Evolutionary conservation across 2,113 vertebrate species (phyloP).

Genomic region (Pollimyrus isidori): DNA sequence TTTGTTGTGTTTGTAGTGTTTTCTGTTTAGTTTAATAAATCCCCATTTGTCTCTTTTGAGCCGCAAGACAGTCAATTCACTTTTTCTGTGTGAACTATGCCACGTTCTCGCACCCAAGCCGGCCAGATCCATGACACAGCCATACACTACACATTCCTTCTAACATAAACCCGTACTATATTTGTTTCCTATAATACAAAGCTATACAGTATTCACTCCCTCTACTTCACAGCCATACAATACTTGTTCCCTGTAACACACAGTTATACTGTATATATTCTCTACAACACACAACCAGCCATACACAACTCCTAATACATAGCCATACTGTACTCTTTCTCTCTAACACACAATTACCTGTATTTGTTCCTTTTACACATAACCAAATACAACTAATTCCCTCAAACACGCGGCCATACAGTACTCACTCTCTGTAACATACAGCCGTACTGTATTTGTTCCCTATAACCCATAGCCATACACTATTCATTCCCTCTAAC

Average conservation of each 20-base stretch:
- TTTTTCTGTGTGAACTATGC: no score
- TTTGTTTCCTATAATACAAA: background rate
- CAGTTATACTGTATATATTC: no score
- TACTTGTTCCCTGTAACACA: background rate
- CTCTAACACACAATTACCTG: background rate
- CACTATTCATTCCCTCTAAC: background rate
- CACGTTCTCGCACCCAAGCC: no score
- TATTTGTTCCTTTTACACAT: no score
- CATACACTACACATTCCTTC: background rate
- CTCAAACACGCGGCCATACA: no score
- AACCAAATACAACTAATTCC: background rate
- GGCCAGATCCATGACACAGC: background rate
- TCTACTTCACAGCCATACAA: background rate
- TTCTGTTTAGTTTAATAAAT: no score
- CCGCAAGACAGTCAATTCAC: no score
- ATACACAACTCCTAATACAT: background rate
- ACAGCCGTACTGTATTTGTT: background rate
- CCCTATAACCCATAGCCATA: background rate
- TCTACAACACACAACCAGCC: no score
- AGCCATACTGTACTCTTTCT: background rate
- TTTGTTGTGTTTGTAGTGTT: no score
- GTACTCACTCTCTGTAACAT: background rate
- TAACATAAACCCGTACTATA: background rate
- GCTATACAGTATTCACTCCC: background rate
- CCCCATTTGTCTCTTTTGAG: no score